Evolutionary conservation across 2,888 invertebrate species (phyloP).

Genomic region (Amiota mariae): DNA sequence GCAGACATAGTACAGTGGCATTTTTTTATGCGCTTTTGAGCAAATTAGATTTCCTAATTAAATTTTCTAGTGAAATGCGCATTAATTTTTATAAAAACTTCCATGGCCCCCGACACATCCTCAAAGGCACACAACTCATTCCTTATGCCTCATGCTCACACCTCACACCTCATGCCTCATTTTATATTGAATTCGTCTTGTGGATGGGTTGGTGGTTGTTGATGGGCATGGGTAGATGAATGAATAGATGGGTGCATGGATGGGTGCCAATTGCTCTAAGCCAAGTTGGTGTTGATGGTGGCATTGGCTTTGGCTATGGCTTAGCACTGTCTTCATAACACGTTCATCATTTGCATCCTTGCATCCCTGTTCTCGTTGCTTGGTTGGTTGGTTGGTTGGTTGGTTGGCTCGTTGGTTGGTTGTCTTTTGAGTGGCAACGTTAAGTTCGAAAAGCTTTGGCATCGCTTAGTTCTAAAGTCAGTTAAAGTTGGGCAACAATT

Average conservation of each 20-base stretch:
- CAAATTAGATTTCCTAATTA: constrained; percentile 74
- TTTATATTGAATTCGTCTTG: not conserved
- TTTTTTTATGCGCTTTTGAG: constrained; percentile 73
- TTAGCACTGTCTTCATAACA: not conserved
- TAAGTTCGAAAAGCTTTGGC: constrained; percentile 13
- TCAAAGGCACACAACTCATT: too few species aligned
- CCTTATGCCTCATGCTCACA: not conserved
- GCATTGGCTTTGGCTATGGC: not conserved
- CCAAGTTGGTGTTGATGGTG: not conserved
- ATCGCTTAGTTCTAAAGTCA: constrained; percentile 4
- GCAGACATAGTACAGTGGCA: not conserved
- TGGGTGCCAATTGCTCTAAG: not conserved
- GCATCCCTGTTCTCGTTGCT: too few species aligned
- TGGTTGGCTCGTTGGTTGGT: not conserved
- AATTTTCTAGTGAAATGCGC: constrained; percentile 71
- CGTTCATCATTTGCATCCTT: too few species aligned
- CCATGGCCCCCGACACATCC: not conserved
- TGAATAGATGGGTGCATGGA: not conserved
- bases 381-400: too few species aligned
- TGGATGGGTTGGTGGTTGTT: not conserved
- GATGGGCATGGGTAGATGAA: constrained; percentile 1
- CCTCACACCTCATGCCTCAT: not conserved
- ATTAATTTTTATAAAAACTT: constrained; percentile 60
- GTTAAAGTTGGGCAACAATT: not conserved
- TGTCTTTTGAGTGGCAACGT: constrained; percentile 19